phyloP scores from a whole-genome alignment of 2,797 vertebrate genomes.

The Cryptoprocta ferox region DNA sequence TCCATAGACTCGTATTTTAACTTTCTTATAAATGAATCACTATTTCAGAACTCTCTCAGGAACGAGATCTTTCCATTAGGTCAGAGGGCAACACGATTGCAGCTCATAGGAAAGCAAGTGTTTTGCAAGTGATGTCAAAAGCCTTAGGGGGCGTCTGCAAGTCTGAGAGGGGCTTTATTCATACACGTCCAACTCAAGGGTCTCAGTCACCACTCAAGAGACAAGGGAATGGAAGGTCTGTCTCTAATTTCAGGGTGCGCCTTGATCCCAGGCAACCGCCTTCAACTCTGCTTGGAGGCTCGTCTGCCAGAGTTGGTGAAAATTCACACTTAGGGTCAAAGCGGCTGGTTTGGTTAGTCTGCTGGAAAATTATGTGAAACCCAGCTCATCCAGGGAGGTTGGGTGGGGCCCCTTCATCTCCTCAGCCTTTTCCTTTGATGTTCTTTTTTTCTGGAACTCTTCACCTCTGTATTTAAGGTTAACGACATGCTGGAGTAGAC shows the following conservation, averaged over 20 bases:
- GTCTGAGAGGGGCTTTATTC: slow-evolving; percentile 60
- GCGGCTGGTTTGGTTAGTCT: slow-evolving; percentile 32
- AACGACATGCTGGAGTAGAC: background rate
- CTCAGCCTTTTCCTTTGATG: slow-evolving; percentile 64
- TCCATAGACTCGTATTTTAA: background rate
- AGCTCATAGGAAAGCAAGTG: background rate
- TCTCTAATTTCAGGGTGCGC: slow-evolving; percentile 31
- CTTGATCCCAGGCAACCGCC: background rate
- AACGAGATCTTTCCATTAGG: background rate
- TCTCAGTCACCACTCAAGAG: slow-evolving; percentile 2
- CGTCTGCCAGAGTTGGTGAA: background rate
- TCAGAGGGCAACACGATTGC: slow-evolving; percentile 50
- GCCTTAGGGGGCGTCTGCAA: slow-evolving; percentile 42
- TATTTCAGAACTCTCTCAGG: slow-evolving; percentile 46
- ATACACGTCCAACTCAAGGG: background rate
- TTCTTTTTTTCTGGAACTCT: slow-evolving; percentile 59
- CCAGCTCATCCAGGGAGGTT: background rate
- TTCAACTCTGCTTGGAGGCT: background rate
- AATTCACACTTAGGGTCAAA: slow-evolving; percentile 21
- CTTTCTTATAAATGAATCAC: slow-evolving; percentile 38
- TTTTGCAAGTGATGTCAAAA: slow-evolving; percentile 59
- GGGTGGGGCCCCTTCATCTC: background rate
- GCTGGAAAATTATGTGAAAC: background rate
- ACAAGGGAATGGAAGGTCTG: background rate
- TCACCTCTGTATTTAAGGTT: slow-evolving; percentile 69